Base-by-base conservation (phyloP, 2,888 invertebrate species). In the Auanema freiburgensis region DNA sequence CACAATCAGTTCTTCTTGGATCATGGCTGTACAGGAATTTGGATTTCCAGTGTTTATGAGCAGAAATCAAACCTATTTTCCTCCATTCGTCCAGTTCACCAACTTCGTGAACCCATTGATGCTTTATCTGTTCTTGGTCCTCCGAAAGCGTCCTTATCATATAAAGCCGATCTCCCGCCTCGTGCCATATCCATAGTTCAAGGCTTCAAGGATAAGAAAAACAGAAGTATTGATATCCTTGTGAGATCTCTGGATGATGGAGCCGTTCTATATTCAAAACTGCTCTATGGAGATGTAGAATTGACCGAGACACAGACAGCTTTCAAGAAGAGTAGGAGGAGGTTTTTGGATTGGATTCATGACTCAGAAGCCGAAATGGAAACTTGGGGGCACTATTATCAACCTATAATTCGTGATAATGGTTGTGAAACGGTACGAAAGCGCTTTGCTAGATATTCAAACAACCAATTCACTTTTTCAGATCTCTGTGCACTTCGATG, bases 131-230 rank as follows among this genome's bases (percentile, higher is more conserved):
- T 59, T 18, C 40, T 41, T 0, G n/a, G 23, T 21, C 49, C 49
- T n/a, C 14, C 8, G 14, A 3, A 18, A 21, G 42, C 16, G 10
- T 43, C 12, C 6, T n/a, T n/a, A n/a, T 10, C 18, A 0, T 14
- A 41, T 23, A 16, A 42, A 24, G 24, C 33, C 2, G 18, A 50
- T 6, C 62, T 64, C 11, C 66, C 67, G n/a, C 58, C 64, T 4
- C 53, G 71, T 25, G 66, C 65, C 11, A 58, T 71, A 14, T 16
- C 52, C 16, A 16, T 66, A 3, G 52, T 68, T 3, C 59, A 68
- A 21, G 43, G 41, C 5, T 16, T 57, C 18, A 44, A 23, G n/a
- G 25, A 33, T 57, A 5, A 41, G 40, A n/a, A 16, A 3, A 57
- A 59, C 8, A 23, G 42, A 12, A 41, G 41, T 10, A 23, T 46